These are phyloP conservation scores for Rynchops niger DNA, from an alignment of 2,113 vertebrate genomes.

Conservation along the genomic window DNA sequence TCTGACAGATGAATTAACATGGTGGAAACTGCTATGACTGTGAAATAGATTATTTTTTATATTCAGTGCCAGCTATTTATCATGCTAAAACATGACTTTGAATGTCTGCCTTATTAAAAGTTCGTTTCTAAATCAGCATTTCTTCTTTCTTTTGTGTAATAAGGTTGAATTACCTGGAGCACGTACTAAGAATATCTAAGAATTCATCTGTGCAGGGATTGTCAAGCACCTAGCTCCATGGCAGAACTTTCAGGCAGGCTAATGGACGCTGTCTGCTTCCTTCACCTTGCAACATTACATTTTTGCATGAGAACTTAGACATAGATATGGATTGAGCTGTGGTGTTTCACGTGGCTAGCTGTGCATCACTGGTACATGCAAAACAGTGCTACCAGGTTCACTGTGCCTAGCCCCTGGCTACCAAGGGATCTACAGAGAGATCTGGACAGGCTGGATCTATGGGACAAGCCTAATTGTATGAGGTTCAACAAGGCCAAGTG, in stretches of 20 bases:
- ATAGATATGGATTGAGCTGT: neutral
- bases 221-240: accelerated
- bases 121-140: neutral
- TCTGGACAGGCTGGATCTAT: neutral
- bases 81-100: neutral
- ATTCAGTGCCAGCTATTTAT: neutral
- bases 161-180: neutral
- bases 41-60: neutral
- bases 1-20: neutral
- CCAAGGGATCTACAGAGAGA: neutral
- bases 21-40: neutral
- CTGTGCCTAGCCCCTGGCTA: neutral
- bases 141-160: neutral
- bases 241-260: neutral
- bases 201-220: neutral
- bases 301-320: neutral
- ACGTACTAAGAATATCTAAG: neutral
- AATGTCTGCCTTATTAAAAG: neutral
- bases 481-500: neutral
- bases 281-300: accelerated
- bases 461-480: neutral
- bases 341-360: neutral
- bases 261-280: neutral
- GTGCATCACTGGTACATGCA: neutral
- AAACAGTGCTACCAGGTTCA: neutral